Evolutionary conservation across 2,113 vertebrate species (phyloP).

Genomic region (Cariama cristata): DNA sequence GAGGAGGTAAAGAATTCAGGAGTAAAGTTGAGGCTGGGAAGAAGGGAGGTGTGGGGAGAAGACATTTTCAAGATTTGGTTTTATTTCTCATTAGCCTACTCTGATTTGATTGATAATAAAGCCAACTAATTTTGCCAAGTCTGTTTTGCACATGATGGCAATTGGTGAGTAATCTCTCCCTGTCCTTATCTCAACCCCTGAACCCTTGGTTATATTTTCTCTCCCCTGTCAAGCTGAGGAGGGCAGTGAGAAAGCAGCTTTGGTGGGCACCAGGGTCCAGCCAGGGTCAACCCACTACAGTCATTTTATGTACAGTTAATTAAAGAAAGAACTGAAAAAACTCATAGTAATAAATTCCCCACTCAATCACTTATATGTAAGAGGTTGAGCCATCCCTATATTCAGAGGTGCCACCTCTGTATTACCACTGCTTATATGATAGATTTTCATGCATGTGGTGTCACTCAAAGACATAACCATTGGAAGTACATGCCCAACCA

Average conservation of each 20-base stretch:
- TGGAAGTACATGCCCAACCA: not conserved
- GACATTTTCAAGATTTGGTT: too few relatives aligned
- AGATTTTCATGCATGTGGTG: not conserved
- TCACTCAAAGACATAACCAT: not conserved
- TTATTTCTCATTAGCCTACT: too few relatives aligned
- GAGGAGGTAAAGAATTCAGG: not conserved
- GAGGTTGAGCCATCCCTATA: not conserved
- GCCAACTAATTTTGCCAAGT: too few relatives aligned
- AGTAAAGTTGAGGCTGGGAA: not conserved
- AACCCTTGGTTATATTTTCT: too few relatives aligned
- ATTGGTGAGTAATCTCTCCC: too few relatives aligned
- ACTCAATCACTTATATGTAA: not conserved
- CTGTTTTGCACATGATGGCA: too few relatives aligned
- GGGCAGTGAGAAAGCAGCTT: not conserved
- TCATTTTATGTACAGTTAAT: not conserved
- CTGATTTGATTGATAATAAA: too few relatives aligned
- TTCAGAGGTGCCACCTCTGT: not conserved
- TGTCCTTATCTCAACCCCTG: too few relatives aligned
- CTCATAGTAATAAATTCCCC: not conserved
- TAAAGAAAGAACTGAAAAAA: not conserved
- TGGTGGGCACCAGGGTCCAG: not conserved
- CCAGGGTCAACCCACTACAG: not conserved
- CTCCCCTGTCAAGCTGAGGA: too few relatives aligned
- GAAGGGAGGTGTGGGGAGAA: too few relatives aligned
- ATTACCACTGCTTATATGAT: not conserved